Conservation (phyloP, 1,140 invertebrate genomes). For the Whitmania pigra region DNA sequence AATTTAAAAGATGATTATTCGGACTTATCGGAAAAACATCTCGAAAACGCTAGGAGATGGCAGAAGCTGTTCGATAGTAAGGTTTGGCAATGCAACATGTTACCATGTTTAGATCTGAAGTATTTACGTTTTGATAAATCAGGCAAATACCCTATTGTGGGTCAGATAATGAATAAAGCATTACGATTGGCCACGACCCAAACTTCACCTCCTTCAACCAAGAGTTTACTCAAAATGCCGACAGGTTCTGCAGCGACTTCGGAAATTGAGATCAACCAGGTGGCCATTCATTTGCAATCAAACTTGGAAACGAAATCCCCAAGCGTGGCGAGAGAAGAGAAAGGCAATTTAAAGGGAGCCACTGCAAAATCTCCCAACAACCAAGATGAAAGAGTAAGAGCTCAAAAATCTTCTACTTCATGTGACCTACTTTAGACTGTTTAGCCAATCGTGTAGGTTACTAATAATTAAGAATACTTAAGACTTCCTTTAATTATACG, state of each 20-base stretch:
- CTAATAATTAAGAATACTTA: no score
- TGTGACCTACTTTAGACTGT: no score
- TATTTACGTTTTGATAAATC: neutral
- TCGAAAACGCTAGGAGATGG: slow-evolving; percentile 18
- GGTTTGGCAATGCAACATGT: neutral
- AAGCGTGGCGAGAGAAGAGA: no score
- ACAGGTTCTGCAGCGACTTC: neutral
- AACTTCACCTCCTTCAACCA: neutral
- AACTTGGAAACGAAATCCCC: neutral
- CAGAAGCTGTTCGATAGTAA: slow-evolving; percentile 18
- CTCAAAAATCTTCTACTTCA: no score
- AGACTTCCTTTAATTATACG: no score
- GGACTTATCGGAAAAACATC: slow-evolving; percentile 13
- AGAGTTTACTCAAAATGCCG: neutral
- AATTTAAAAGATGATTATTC: slow-evolving; percentile 1
- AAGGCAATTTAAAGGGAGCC: no score
- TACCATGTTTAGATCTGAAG: neutral
- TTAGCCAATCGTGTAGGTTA: no score
- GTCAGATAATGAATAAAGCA: neutral
- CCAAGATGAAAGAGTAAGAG: no score
- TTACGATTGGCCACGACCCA: neutral
- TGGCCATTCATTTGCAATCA: neutral
- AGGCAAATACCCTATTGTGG: slow-evolving; percentile 4
- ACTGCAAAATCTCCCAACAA: no score
- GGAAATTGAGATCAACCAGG: neutral